Evolutionary conservation across 2,888 invertebrate genomes (phyloP).

Genomic region (Cabera pusaria): DNA sequence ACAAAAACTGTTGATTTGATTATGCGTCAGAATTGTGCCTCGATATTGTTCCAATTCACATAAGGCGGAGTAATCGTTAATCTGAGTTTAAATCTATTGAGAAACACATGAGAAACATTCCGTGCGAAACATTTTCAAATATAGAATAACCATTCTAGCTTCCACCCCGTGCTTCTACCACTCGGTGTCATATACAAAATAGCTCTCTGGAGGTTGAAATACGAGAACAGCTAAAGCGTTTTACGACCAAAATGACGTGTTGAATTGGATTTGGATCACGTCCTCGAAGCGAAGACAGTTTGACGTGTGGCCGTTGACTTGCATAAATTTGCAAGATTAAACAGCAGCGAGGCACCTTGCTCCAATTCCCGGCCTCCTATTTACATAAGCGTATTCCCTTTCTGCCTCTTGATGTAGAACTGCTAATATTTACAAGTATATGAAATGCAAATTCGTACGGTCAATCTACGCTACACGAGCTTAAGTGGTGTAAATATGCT

Average conservation of each 20-base stretch:
- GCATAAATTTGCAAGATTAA: conserved; percentile 82
- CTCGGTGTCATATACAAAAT: conserved; percentile 27
- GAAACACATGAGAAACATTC: too few relatives aligned
- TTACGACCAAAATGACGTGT: conserved; percentile 72
- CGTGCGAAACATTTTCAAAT: too few relatives aligned
- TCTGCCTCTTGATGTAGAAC: conserved; percentile 39
- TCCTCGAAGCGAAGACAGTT: conserved; percentile 71
- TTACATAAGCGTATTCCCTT: conserved; percentile 70
- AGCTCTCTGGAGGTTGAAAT: conserved; percentile 43
- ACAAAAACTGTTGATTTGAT: too few relatives aligned
- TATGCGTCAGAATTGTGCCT: too few relatives aligned
- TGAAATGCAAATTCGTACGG: conserved; percentile 18
- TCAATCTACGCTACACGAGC: conserved; percentile 5
- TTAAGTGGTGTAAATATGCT: conserved; percentile 3
- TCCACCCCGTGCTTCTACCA: too few relatives aligned
- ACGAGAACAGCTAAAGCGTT: conserved; percentile 75
- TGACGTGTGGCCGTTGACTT: conserved; percentile 77
- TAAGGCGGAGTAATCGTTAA: too few relatives aligned
- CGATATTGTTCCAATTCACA: too few relatives aligned
- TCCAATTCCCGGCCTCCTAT: conserved; percentile 51
- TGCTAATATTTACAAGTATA: conserved; percentile 38
- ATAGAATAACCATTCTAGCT: too few relatives aligned
- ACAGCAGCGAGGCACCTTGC: conserved; percentile 46
- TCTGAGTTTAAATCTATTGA: too few relatives aligned
- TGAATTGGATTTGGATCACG: conserved; percentile 80